Evolutionary conservation across 2,797 vertebrate genomes (phyloP), one percentile per base, ranked within the genome.

Genomic region (Pangasius mekongensis): DNA sequence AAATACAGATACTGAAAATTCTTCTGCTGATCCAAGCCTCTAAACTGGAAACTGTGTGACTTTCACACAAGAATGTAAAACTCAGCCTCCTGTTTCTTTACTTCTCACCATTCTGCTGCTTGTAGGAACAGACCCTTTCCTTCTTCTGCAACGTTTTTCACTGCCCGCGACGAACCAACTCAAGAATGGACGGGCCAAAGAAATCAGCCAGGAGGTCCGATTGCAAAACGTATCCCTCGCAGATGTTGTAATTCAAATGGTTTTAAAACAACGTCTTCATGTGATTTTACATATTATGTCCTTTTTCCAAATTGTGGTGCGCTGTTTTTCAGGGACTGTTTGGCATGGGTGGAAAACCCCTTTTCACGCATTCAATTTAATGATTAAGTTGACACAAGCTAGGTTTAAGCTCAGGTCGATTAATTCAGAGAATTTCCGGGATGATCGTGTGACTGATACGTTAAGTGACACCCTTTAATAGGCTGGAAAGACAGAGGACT

Each of bases 21-120:
- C 6, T 24, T 11, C 80, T 24, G 39, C 30, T 43, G 10, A n/a
- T 43, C 80, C 36, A 5, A 62, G 56, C 10, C 11, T 43, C 4
- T 39, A 66, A 22, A 30, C 30, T 86, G 47, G 33, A 86, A 71
- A 80, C 49, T 49, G 60, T 76, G 14, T 36, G 18, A 78, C 52
- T 87, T 87, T 89, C 86, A 73, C 86, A 78, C 1, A 39, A 67
- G 60, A 87, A 87, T 80, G 86, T 64, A 43, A 83, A 83, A 64
- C 56, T 64, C 80, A 7, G 36, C 22, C 80, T 64, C 56, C 56
- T 27, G 56, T 62, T 62, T 80, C 30, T 43, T 62, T 82, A 67
- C 71, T 84, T 78, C 60, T 69, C 78, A 30, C 39, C 39, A 69
- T 27, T 62, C 20, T 58, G 49, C 52, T 71, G 64, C n/a, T 84